These are phyloP conservation scores for Tribolium freemani DNA, from an alignment of 2,888 invertebrate genomes.

Conservation along the genomic window DNA sequence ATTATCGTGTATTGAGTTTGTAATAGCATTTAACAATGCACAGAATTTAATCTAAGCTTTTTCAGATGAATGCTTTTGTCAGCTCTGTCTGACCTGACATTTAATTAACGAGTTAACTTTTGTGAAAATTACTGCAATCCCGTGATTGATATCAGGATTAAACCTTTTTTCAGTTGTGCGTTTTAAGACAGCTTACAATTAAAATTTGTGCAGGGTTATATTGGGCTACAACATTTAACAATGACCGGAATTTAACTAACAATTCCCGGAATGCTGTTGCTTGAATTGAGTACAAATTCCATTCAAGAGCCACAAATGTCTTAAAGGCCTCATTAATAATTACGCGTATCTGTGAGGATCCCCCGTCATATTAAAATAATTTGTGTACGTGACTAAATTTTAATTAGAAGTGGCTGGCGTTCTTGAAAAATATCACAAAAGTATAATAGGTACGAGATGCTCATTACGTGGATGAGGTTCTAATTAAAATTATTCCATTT, in stretches of 20 bases:
- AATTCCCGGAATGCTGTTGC: conserved; percentile 17
- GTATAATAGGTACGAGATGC: neutral
- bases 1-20: neutral
- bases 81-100: neutral
- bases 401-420: conserved; percentile 3
- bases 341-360: neutral
- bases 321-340: conserved; percentile 32
- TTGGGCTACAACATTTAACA: neutral
- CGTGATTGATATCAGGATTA: neutral
- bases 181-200: too few relatives aligned
- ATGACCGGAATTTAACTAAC: conserved; percentile 22
- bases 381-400: conserved; percentile 23
- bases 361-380: conserved; percentile 11
- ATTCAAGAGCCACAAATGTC: conserved; percentile 35
- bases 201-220: too few relatives aligned
- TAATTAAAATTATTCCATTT: neutral
- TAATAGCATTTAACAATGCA: neutral
- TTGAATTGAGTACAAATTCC: conserved; percentile 31
- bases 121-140: neutral
- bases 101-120: neutral
- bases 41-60: neutral
- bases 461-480: conserved; percentile 1
- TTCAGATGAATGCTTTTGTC: neutral
- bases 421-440: neutral
- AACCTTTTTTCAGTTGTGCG: neutral